Evolutionary conservation across 2,888 invertebrate species (phyloP), one percentile per base, ranked within the genome.

Genomic region (Hanleya hanleyi): DNA sequence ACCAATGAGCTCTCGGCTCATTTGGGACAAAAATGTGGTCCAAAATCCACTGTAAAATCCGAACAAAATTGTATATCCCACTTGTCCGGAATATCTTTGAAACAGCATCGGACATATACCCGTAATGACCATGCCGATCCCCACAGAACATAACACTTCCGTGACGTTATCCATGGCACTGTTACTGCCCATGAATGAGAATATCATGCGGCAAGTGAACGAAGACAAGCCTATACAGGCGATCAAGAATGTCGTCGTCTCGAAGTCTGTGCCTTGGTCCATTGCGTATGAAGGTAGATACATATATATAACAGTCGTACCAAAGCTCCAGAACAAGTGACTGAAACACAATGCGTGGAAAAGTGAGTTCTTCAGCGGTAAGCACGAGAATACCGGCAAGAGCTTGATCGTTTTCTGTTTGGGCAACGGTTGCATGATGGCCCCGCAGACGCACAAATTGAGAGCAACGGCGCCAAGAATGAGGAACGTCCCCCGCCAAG

Each of bases 31-130:
- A 73, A 88, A 88, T 7, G 87, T 88, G 6, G 86, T 87, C 89
- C 89, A 89, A 77, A 85, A 89, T n/a, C 88, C 89, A 70, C 82
- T 83, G 77, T 88, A 88, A 77, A 89, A 87, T 49, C 89, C 89
- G 75, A 87, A 87, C 65, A 89, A 77, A 32, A 89, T 73, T 5
- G 86, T 83, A 75, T 86, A 89, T 22, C 86, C 87, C n/a, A 89
- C 84, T 74, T 88, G 87, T 22, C 89, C 89, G 0, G 89, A 79
- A 76, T 83, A 85, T 61, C 85, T 82, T 51, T 88, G 81, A 77
- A 88, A 88, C 70, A 89, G 74, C 64, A 87, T 74, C 1, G 86
- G 87, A 37, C 84, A 86, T 26, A 88, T 84, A 6, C 88, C 87
- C 0, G 88, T 89, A 29, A 89, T 74, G 5, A 89, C 87, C 6